A percentile compares a stretch with the other conserved stretches of the same genome.
Conservation (phyloP, 2,113 vertebrate genomes). For the Prunella fulvescens region DNA sequence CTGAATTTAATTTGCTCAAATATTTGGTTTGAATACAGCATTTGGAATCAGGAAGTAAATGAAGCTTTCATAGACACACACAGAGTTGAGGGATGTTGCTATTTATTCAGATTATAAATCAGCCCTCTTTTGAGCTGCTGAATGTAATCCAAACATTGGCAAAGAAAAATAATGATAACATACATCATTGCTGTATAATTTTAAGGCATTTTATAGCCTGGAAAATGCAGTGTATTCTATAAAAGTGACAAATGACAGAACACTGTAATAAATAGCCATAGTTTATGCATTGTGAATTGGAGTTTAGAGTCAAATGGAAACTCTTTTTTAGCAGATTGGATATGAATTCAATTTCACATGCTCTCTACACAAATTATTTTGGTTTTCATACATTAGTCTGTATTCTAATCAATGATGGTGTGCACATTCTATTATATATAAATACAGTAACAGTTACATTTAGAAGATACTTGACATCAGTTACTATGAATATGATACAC, state of each 20-base stretch:
- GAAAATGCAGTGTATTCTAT: conserved; percentile 69
- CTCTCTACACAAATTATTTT: conserved; percentile 40
- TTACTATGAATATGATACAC: neutral
- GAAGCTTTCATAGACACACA: conserved; percentile 52
- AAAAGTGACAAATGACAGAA: conserved; percentile 74
- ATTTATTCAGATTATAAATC: conserved; percentile 74
- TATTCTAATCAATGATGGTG: conserved; percentile 35
- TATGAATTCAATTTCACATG: conserved; percentile 55
- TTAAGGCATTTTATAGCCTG: conserved; percentile 71
- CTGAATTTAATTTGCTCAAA: conserved; percentile 48
- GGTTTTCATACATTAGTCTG: conserved; percentile 7
- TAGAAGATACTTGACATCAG: neutral
- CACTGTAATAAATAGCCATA: conserved; percentile 67
- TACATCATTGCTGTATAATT: conserved; percentile 72
- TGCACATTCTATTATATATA: neutral
- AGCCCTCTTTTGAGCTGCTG: conserved; percentile 56
- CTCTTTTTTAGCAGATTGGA: conserved; percentile 20
- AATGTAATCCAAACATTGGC: conserved; percentile 64
- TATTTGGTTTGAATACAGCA: conserved; percentile 40
- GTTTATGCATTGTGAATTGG: conserved; percentile 63
- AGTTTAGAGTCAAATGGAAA: conserved; percentile 51
- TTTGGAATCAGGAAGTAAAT: conserved; percentile 65
- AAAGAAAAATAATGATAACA: conserved; percentile 69
- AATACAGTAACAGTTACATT: neutral
- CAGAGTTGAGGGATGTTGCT: conserved; percentile 63